Evolutionary conservation across 2,113 vertebrate genomes (phyloP).

Genomic region (Salvelinus alpinus): DNA sequence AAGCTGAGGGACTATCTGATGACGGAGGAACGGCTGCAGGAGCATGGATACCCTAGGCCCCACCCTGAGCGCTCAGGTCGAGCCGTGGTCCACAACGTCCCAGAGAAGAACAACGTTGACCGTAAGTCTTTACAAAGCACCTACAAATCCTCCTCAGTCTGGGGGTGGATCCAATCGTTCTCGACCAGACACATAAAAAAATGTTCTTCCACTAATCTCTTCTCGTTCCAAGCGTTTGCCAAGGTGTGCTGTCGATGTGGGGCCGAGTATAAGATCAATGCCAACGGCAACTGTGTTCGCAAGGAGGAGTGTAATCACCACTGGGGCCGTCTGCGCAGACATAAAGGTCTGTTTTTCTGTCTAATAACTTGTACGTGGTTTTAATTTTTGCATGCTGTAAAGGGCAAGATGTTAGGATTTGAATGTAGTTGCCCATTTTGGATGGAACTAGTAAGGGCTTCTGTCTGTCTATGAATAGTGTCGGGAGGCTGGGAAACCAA

Average conservation of each 20-base stretch:
- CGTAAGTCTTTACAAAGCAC: constrained; percentile 71
- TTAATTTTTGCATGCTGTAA: no score
- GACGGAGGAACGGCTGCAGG: constrained; percentile 88
- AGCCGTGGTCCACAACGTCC: constrained; percentile 78
- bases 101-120: constrained; percentile 85
- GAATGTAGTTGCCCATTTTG: background rate
- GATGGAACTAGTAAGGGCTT: background rate
- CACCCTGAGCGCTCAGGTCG: constrained; percentile 81
- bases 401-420: background rate
- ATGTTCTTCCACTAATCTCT: no score
- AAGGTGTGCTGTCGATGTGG: constrained; percentile 94
- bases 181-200: no score
- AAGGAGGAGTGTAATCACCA: constrained; percentile 90
- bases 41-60: constrained; percentile 86
- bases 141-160: no score
- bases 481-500: constrained; percentile 92
- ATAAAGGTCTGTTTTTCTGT: constrained; percentile 75
- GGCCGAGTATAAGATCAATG: constrained; percentile 83
- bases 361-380: background rate
- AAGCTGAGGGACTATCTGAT: constrained; percentile 84
- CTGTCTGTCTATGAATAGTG: constrained; percentile 29
- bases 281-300: constrained; percentile 84
- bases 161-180: no score
- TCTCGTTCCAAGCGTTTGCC: constrained; percentile 78
- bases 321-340: constrained; percentile 89